Conservation (phyloP, 2,113 vertebrate genomes). For the Fulmarus glacialis region DNA sequence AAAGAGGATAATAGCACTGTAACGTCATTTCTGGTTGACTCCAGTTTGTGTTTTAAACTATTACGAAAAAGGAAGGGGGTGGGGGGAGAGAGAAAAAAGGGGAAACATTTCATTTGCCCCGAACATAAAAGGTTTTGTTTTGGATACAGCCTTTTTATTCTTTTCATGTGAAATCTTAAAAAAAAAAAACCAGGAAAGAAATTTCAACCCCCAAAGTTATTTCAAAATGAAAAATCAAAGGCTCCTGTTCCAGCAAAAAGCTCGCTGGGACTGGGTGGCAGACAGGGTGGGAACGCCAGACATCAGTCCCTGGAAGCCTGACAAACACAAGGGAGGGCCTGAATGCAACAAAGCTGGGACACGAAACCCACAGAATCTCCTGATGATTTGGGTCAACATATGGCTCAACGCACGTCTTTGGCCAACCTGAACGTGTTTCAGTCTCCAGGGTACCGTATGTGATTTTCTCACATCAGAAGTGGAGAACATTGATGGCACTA, state of each 20-base stretch:
- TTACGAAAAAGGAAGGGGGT: not conserved
- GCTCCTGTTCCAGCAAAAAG: conserved; percentile 29
- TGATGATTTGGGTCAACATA: conserved; percentile 59
- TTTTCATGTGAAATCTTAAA: not conserved
- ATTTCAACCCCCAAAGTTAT: not conserved
- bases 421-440: not conserved
- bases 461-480: not conserved
- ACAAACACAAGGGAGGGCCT: conserved; percentile 43
- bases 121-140: not conserved
- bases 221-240: conserved; percentile 49
- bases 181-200: conserved; percentile 1
- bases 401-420: not conserved
- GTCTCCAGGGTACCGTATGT: not conserved
- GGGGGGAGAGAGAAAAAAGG: not conserved
- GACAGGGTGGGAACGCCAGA: conserved; percentile 65
- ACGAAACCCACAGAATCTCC: conserved; percentile 20
- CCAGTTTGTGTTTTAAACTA: not conserved
- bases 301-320: conserved; percentile 58
- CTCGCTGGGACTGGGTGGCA: conserved; percentile 44
- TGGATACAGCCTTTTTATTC: not conserved
- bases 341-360: conserved; percentile 38
- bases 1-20: not conserved
- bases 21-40: not conserved
- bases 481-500: not conserved
- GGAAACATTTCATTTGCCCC: not conserved